Base-by-base conservation (phyloP, 1,140 invertebrate genomes). In the Galleria mellonella region DNA sequence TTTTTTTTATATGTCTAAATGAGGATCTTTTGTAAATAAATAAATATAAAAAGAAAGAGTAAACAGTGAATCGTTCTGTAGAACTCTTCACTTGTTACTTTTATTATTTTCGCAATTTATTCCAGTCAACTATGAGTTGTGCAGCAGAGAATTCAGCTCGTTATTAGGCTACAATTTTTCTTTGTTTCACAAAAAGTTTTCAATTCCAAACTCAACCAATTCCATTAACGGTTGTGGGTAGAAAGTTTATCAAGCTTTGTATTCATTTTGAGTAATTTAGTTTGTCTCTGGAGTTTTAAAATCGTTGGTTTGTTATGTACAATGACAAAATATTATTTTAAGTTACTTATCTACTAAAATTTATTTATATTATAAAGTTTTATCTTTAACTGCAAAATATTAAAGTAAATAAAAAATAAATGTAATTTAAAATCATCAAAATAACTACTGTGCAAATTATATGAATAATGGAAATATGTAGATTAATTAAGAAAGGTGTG, bases 171-270 rank as follows among this genome's bases (percentile, higher is more conserved):
- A 41, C 44, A 55, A 50, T 55, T 55, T 58, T 47, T 49, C 44
- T 46, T 55, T 59, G 49, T 55, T 53, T 54, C 15, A 51, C 60
- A 54, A 52, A n/a, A 51, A 46, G 41, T 36, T 36, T 49, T 47
- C 9, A 23, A 37, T 56, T 41, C 33, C 27, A 46, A 52, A 51
- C 46, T 53, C 51, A 11, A 55, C 42, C 53, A 53, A 64, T 62
- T 56, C 55, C 59, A 65, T 69, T 61, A 64, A 47, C 48, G 51
- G 52, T 57, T 56, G 52, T 54, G 35, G 50, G 42, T 42, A 38
- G 31, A 55, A 63, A 57, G 48, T 65, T 67, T 55, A 59, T 55
- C 42, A 46, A 51, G 53, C 39, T 46, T 40, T 56, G 36, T 45
- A 47, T 55, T 56, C 33, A 60, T 55, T 43, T 56, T 28, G 47